Conservation (phyloP, 2,113 vertebrate species). For the Manacus vitellinus region DNA sequence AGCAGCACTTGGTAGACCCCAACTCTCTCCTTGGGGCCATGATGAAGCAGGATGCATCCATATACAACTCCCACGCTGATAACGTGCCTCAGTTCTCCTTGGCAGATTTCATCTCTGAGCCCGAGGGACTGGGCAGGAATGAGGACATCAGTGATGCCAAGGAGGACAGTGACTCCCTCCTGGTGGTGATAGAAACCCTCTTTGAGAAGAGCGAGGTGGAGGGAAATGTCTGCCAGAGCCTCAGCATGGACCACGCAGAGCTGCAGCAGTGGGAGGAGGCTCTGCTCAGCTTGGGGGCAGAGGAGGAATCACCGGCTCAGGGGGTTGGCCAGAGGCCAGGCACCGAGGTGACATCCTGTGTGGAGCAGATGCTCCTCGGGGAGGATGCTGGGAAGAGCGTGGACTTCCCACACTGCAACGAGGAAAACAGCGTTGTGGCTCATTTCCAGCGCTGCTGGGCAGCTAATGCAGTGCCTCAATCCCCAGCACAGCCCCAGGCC, state of each 20-base stretch:
- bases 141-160: background rate
- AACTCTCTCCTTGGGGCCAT: slow-evolving; percentile 75
- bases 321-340: slow-evolving; percentile 47
- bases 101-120: slow-evolving; percentile 61
- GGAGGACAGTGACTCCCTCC: slow-evolving; percentile 34
- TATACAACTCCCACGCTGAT: slow-evolving; percentile 31
- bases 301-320: background rate
- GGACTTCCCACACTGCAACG: background rate
- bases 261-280: slow-evolving; percentile 70
- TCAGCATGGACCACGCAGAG: background rate
- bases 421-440: background rate
- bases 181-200: slow-evolving; percentile 55
- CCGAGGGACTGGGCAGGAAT: slow-evolving; percentile 10
- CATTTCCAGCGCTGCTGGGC: background rate
- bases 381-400: background rate
- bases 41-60: slow-evolving; percentile 72
- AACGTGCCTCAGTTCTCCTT: slow-evolving; percentile 39
- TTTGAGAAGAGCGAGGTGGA: slow-evolving; percentile 49
- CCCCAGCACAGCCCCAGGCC: slow-evolving; percentile 37
- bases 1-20: slow-evolving; percentile 9
- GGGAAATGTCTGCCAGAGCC: background rate
- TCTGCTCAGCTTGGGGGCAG: slow-evolving; percentile 57
- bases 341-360: slow-evolving; percentile 42
- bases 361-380: slow-evolving; percentile 53
- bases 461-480: background rate